Evolutionary conservation across 2,888 invertebrate species (phyloP), one percentile per base, ranked within the genome.

Genomic region (Notodonta dromedarius): DNA sequence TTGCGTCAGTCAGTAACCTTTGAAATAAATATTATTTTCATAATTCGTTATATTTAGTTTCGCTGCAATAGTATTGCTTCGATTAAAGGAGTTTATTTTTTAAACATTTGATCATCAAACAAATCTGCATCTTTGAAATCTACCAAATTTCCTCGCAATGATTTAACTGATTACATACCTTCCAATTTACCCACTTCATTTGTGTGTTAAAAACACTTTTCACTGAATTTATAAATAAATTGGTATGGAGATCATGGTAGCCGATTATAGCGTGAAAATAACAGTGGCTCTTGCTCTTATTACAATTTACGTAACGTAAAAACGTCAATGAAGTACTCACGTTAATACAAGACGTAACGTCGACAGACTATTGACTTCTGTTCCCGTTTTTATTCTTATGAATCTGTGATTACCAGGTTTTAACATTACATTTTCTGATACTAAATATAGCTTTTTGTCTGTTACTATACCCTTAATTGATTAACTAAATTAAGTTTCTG

Each of bases 221-320:
- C 42, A 42, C 42, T 46, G 46, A 13, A 13, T n/a, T 3, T 50
- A 16, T 16, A 48, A 48, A n/a, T 14, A 48, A 48, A 48, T 4
- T 16, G 16, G 6, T 11, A 50, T 16, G 16, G 16, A 8, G 16
- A 16, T 50, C 8, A 16, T 50, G 48, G n/a, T 48, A 14, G 50
- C 11, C 50, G 50, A 16, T 50, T 16, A 16, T 50, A 50, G 50
- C 16, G 13, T 16, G n/a, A 16, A 50, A 50, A 11, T 50, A 16
- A 50, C 50, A 0, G 50, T 50, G 14, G 16, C 9, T 73, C 71
- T 46, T 46, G 13, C n/a, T n/a, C n/a, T 46, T 46, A 73, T 76
- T 76, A 69, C 65, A 60, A 71, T 77, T 80, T 81, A 79, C 75
- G 73, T 81, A 78, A 83, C 74, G 71, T 61, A 76, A 78, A 75